These are phyloP conservation scores for Dolichomitus sp. DNA, from an alignment of 2,888 invertebrate genomes.

Conservation along the genomic window DNA sequence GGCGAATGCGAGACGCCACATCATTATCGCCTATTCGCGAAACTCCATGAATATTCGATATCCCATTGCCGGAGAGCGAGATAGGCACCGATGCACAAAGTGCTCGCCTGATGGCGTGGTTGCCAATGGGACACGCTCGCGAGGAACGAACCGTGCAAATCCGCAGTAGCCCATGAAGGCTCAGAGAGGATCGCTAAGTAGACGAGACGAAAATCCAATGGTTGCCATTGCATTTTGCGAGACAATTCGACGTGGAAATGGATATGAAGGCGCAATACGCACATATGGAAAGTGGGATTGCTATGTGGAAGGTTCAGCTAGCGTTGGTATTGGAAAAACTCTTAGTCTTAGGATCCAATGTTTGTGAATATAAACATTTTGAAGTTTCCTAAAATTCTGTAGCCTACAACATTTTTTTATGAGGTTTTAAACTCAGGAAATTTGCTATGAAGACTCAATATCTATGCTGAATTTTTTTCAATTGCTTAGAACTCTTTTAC, in stretches of 20 bases:
- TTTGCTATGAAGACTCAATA: too few species aligned
- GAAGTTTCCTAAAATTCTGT: neutral
- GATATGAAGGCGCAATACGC: neutral
- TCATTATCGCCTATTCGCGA: conserved; percentile 67
- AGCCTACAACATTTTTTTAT: too few species aligned
- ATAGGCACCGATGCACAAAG: conserved; percentile 64
- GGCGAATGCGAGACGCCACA: conserved; percentile 55
- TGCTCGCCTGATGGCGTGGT: conserved; percentile 50
- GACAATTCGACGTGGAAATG: neutral
- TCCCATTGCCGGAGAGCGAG: conserved; percentile 56
- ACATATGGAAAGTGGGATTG: neutral
- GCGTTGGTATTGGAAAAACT: too few species aligned
- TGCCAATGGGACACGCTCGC: conserved; percentile 35
- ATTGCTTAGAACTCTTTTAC: too few species aligned
- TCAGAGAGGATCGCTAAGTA: conserved; percentile 19
- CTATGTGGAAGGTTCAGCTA: too few species aligned
- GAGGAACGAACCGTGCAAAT: conserved; percentile 53
- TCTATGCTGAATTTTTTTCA: too few species aligned
- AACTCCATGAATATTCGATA: conserved; percentile 68
- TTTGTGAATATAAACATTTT: neutral
- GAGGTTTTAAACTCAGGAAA: too few species aligned
- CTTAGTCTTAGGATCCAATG: too few species aligned
- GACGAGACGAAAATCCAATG: conserved; percentile 2
- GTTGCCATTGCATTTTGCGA: neutral
- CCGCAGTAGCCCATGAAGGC: conserved; percentile 39